These are phyloP conservation scores for Zaprionus obscuricornis DNA, from an alignment of 2,888 invertebrate species.

Conservation along the genomic window DNA sequence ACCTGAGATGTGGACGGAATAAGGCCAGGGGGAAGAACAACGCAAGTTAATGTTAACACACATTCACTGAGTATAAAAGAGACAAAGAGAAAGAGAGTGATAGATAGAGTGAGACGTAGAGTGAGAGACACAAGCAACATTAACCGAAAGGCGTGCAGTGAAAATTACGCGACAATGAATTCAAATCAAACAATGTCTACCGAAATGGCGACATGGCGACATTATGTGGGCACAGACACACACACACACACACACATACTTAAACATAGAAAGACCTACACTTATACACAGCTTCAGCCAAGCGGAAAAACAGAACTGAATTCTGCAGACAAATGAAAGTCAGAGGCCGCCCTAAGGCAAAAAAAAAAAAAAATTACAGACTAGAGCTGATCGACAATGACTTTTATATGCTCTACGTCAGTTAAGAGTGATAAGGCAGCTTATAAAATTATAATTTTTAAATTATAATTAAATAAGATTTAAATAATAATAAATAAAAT, in stretches of 20 bases:
- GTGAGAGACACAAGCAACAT: constrained; percentile 11
- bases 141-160: constrained; percentile 49
- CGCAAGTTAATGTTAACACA: no score
- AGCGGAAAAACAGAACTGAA: constrained; percentile 45
- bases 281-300: constrained; percentile 15
- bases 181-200: constrained; percentile 79
- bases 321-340: constrained; percentile 40
- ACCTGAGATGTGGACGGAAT: neutral
- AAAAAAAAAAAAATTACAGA: neutral
- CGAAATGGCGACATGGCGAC: constrained; percentile 65
- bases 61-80: constrained; percentile 46
- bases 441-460: no score
- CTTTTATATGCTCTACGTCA: neutral
- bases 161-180: constrained; percentile 75
- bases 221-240: constrained; percentile 65
- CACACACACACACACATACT: constrained; percentile 11
- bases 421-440: no score
- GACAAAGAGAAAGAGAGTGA: neutral
- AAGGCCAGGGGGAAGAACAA: constrained; percentile 1
- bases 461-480: no score
- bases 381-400: neutral
- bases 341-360: constrained; percentile 16
- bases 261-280: constrained; percentile 7
- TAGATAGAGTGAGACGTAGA: neutral
- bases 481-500: no score